Evolutionary conservation across 2,113 vertebrate species (phyloP).

Genomic region (Ellobius talpinus): DNA sequence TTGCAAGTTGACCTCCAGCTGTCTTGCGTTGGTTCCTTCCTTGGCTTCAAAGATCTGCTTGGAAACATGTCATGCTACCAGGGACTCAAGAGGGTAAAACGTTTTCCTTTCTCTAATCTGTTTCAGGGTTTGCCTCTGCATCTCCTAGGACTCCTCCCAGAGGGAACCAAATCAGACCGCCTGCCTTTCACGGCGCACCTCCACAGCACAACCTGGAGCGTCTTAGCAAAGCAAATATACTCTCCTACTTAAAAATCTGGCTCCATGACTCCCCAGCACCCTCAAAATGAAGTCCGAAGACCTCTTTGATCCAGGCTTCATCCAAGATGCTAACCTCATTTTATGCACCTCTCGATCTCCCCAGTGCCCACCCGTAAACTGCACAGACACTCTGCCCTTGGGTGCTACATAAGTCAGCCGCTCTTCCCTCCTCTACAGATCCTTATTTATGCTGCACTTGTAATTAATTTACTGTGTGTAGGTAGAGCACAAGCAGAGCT

Average conservation of each 20-base stretch:
- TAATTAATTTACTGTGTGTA: neutral
- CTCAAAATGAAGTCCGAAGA: constrained; percentile 18
- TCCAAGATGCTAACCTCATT: neutral
- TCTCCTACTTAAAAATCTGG: neutral
- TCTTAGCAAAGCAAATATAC: neutral
- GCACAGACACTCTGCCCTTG: neutral
- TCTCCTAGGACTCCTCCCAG: neutral
- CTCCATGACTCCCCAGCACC: neutral
- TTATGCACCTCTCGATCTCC: neutral
- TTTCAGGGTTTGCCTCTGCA: neutral
- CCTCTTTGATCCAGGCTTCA: neutral
- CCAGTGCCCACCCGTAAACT: neutral
- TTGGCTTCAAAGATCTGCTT: constrained; percentile 33
- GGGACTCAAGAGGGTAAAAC: neutral
- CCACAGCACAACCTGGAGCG: neutral
- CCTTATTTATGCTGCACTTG: neutral
- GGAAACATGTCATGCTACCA: neutral
- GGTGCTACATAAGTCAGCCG: no score
- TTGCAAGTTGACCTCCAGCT: neutral
- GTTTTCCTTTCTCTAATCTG: neutral
- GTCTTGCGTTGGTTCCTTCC: neutral
- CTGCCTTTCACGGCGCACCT: neutral
- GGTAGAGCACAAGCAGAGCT: neutral
- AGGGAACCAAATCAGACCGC: neutral
- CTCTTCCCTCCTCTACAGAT: neutral